Evolutionary conservation across 37 sponge, comb jelly and placozoan species (phyloP), one percentile per base, ranked within the genome.

Genomic region (Mnemiopsis leidyi): DNA sequence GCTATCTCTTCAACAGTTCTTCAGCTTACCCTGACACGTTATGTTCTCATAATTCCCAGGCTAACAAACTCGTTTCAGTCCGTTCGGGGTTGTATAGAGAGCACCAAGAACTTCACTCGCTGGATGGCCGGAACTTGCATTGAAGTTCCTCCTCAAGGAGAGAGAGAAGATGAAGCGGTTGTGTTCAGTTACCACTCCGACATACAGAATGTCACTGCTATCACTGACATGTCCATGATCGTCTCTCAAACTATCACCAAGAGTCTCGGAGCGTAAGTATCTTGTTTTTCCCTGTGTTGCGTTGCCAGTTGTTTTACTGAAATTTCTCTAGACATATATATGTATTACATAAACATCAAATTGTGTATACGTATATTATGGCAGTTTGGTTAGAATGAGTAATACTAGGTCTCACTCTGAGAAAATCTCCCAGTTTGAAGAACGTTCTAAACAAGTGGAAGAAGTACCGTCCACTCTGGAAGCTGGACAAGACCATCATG

Each of bases 51-150:
- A n/a, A n/a, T n/a, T n/a, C n/a, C n/a, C n/a, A n/a, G n/a, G n/a
- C n/a, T n/a, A n/a, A n/a, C n/a, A n/a, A n/a, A n/a, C 61, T 82
- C 36, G 3, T 37, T 25, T 85, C 90, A 85, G 90, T 85, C 90
- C 1, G 90, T 85, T 1, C 40, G 90, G 39, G 90, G 90, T 3
- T 85, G 90, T 85, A 85, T 85, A 20, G 90, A 33, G 75, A 96
- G 97, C 38, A 96, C 97, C 28, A 96, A 94, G 93, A 92, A 93
- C 93, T 99, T 99, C 76, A 83, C 93, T 71, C 95, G 99, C 0
- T 99, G 99, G 99, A 88, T 94, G 96, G 68, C 95, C 76, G 99
- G 99, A 26, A 96, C 99, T 9, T 97, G 97, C 69, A 69, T 95
- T 9, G 97, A 97, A 88, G 94, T 96, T 3, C 94, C 94, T 29